Evolutionary conservation across 2,797 vertebrate genomes (phyloP).

Genomic region (Hypotaenidia philippensis): DNA sequence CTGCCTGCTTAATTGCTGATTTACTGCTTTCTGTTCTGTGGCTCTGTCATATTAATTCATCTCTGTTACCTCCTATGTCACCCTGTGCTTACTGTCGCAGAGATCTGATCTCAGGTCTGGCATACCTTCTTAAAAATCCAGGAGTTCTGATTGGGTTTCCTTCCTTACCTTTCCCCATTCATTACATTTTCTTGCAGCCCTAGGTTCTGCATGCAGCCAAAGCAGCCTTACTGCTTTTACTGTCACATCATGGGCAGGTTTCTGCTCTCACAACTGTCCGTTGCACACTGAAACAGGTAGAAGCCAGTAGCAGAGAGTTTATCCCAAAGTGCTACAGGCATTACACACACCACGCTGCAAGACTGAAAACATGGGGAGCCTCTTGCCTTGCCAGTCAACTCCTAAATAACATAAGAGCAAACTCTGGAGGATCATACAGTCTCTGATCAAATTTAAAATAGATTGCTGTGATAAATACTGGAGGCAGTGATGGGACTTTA

Average conservation of each 20-base stretch:
- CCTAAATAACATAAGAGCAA: neutral
- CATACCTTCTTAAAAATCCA: neutral
- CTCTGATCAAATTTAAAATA: slow-evolving; percentile 39
- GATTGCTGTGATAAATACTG: slow-evolving; percentile 40
- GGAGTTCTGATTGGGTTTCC: neutral
- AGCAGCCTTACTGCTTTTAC: neutral
- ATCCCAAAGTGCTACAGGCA: neutral
- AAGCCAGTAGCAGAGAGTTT: neutral
- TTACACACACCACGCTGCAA: neutral
- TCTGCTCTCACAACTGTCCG: neutral
- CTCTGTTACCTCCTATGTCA: neutral
- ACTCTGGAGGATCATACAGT: neutral
- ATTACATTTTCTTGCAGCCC: neutral
- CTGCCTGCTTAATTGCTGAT: neutral
- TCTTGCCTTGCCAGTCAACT: neutral
- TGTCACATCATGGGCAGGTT: neutral
- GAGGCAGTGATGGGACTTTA: slow-evolving; percentile 21
- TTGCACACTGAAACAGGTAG: neutral
- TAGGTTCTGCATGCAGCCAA: neutral
- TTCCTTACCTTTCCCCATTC: neutral
- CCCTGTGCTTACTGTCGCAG: neutral
- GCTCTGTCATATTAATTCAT: neutral
- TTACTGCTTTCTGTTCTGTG: neutral
- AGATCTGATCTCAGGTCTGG: neutral
- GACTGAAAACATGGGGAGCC: neutral